A percentile compares a stretch with the other conserved stretches of the same genome.
These are phyloP conservation scores for Teleogryllus occipitalis DNA, from an alignment of 1,140 invertebrate genomes.

Conservation along the genomic window DNA sequence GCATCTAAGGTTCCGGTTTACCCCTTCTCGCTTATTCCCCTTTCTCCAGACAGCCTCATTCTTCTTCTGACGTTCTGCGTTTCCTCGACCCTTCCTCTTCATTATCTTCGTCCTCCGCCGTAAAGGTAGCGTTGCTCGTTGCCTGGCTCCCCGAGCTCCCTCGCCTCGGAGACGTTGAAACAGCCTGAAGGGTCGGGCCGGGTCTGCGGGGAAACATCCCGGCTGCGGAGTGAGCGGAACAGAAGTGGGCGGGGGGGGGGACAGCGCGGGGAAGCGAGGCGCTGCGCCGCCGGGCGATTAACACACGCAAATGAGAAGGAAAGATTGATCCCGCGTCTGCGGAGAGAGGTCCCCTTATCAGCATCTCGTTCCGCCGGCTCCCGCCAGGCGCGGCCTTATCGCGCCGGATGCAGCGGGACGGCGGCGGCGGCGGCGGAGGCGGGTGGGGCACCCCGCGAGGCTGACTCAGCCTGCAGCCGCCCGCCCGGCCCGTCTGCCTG, in stretches of 20 bases:
- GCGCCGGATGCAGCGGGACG: background rate
- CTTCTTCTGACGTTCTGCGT: background rate
- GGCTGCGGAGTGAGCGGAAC: too few species aligned
- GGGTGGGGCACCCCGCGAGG: background rate
- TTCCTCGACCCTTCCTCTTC: background rate
- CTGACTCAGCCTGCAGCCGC: background rate
- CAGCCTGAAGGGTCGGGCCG: too few species aligned
- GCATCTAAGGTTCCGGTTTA: too few species aligned
- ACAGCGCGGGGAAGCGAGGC: too few species aligned
- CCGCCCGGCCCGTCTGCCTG: too few species aligned
- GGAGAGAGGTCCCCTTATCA: background rate
- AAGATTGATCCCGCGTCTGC: background rate
- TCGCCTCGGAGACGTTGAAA: too few species aligned
- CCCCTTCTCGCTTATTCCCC: too few species aligned
- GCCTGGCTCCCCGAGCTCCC: too few species aligned
- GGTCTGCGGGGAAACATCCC: too few species aligned
- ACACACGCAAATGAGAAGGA: conserved; percentile 3
- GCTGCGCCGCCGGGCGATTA: background rate
- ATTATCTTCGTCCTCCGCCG: background rate
- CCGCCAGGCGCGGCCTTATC: background rate
- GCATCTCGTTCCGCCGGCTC: background rate
- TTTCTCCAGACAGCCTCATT: too few species aligned
- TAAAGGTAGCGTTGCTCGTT: background rate
- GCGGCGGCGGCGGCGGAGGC: too few species aligned
- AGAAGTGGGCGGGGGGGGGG: too few species aligned